These are phyloP conservation scores for Lottia scabra DNA, from an alignment of 2,888 invertebrate species.

Conservation along the genomic window DNA sequence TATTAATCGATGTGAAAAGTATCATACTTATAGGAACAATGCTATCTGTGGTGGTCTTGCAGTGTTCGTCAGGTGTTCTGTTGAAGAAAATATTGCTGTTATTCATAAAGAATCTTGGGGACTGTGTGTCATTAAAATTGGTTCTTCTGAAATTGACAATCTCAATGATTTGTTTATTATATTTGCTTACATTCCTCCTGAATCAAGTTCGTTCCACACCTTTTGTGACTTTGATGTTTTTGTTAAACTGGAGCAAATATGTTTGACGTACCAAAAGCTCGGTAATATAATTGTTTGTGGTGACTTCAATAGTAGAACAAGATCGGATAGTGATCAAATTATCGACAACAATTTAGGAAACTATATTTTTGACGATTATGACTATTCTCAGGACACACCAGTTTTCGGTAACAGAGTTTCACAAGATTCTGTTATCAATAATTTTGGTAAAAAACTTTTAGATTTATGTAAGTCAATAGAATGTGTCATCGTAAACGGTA, in stretches of 20 bases:
- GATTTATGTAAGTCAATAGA: conserved; percentile 14
- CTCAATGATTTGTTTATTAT: not conserved
- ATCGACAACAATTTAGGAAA: not conserved
- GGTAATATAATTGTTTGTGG: not conserved
- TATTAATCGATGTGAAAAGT: not conserved
- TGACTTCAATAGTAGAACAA: not conserved
- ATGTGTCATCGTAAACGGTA: conserved; percentile 16
- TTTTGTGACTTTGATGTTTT: not conserved
- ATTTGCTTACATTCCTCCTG: not conserved
- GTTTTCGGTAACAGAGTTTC: too few species aligned
- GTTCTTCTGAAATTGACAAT: not conserved
- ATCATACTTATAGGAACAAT: not conserved
- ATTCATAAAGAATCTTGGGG: not conserved
- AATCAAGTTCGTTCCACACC: not conserved
- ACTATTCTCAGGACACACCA: not conserved
- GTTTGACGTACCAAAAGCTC: not conserved
- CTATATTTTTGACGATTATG: not conserved
- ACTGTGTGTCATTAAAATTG: not conserved
- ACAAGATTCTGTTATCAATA: too few species aligned
- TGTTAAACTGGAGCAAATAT: not conserved
- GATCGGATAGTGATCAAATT: not conserved
- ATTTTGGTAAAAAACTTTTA: not conserved
- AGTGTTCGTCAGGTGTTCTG: not conserved
- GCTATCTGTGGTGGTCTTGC: not conserved
- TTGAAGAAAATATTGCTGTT: not conserved